A percentile compares a stretch with the other conserved stretches of the same genome.
Evolutionary conservation across 2,113 vertebrate species (phyloP).

Genomic region (Sterrhoptilus dennistouni): DNA sequence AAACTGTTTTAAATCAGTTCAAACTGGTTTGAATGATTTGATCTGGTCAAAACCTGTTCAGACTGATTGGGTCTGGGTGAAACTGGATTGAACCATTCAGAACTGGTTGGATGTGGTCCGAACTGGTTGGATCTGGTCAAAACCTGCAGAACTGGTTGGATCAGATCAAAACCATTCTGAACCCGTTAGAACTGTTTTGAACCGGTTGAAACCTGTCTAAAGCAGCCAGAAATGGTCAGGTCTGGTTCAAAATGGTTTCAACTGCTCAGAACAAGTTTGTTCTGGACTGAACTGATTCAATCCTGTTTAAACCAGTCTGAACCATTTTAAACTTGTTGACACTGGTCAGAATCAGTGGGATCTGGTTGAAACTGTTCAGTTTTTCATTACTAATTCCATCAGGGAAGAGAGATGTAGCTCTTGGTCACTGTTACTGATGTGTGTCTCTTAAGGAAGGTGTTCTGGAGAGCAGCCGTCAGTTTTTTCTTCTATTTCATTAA

Average conservation of each 20-base stretch:
- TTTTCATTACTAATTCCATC: not conserved
- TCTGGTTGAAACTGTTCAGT: rapidly evolving
- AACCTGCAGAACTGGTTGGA: not conserved
- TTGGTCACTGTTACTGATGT: not conserved
- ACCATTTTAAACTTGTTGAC: rapidly evolving
- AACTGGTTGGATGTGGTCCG: not conserved
- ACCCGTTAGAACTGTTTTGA: not conserved
- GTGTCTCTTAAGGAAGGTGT: not conserved
- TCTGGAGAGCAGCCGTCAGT: not conserved
- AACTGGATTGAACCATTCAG: not conserved
- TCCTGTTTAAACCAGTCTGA: not conserved
- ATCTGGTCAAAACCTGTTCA: rapidly evolving
- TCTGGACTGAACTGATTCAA: rapidly evolving
- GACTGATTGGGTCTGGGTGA: rapidly evolving
- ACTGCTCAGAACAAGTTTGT: rapidly evolving
- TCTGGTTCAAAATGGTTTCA: not conserved
- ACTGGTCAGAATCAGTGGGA: rapidly evolving
- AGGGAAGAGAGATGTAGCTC: not conserved
- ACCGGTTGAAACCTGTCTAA: not conserved
- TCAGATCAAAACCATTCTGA: not conserved
- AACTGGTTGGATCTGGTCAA: too few species aligned
- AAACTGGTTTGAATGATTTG: not conserved
- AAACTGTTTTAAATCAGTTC: not conserved
- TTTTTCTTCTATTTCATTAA: not conserved
- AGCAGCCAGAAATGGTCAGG: not conserved